Evolutionary conservation across 2,113 vertebrate genomes (phyloP), one percentile per base, ranked within the genome.

Genomic region (Pachyramphus minor): DNA sequence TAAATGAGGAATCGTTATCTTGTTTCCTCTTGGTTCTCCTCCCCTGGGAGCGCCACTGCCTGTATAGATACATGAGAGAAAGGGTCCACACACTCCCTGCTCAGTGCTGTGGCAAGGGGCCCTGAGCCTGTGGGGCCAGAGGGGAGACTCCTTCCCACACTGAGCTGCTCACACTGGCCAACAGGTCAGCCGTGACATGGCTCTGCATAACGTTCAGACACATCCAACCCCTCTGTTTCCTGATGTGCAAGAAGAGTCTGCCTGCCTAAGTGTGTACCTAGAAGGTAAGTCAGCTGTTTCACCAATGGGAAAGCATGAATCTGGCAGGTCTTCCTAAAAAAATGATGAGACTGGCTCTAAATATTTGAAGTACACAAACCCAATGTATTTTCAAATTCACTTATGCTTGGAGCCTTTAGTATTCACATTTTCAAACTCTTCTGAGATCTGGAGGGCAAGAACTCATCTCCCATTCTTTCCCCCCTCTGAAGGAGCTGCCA

Each of bases 121-220:
- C 44, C 22, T 21, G 28, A 2, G 7, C 23, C 31, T 37, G 30
- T 30, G 0, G 11, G 37, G 30, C 12, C 0, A 1, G 25, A 39
- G 18, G 47, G 24, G 5, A 11, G 4, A 42, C 39, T 50, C 24
- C 4, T 75, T 74, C 31, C 25, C 4, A 5, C 1, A 1, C 22
- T 28, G 75, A 92, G 64, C 55, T 71, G 31, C 45, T 80, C 30
- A 30, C 37, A 35, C 35, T 1, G 4, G 28, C 56, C 28, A 23
- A 5, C 49, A 44, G 49, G 24, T 72, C 73, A 22, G 60, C 16
- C 1, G 1, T 8, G 27, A 59, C 30, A 13, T 14, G 33, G 27
- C 33, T 56, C 47, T 33, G 21, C 10, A 2, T 22, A 27, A 35
- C 1, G 2, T 45, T 35, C 66, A 72, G 49, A 53, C 41, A 87